Evolutionary conservation across 2,888 invertebrate species (phyloP).

Genomic region (Crepidodera aurea): DNA sequence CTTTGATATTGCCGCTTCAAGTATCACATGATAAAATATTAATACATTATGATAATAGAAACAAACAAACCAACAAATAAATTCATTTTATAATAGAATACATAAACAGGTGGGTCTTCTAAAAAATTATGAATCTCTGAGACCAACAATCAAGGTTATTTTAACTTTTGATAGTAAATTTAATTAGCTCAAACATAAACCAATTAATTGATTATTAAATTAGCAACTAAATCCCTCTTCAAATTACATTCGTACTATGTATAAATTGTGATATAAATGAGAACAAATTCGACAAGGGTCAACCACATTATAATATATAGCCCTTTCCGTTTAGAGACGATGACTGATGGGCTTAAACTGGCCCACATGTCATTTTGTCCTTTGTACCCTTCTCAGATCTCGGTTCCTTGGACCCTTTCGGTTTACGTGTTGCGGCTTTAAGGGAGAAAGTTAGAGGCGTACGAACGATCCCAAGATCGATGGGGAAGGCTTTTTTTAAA

Average conservation of each 20-base stretch:
- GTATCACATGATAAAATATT: too few species aligned
- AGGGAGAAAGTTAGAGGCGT: background rate
- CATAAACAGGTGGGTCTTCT: too few species aligned
- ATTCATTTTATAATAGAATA: too few species aligned
- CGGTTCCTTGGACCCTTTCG: background rate
- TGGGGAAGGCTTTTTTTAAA: background rate
- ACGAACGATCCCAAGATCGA: background rate
- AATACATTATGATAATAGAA: too few species aligned
- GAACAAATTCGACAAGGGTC: background rate
- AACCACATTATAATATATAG: background rate
- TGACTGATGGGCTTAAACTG: conserved; percentile 1
- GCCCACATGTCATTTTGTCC: background rate
- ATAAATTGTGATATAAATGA: background rate
- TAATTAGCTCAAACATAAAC: too few species aligned
- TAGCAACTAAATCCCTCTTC: too few species aligned
- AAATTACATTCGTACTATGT: background rate
- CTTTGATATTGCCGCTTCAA: too few species aligned
- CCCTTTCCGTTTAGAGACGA: background rate
- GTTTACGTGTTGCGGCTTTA: background rate
- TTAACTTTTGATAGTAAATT: too few species aligned
- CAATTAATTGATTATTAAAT: too few species aligned
- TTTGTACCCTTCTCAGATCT: background rate
- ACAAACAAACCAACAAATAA: too few species aligned
- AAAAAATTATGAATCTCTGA: too few species aligned
- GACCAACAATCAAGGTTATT: too few species aligned